These are phyloP conservation scores for Myxocyprinus asiaticus DNA, from an alignment of 2,113 vertebrate genomes.

Conservation along the genomic window DNA sequence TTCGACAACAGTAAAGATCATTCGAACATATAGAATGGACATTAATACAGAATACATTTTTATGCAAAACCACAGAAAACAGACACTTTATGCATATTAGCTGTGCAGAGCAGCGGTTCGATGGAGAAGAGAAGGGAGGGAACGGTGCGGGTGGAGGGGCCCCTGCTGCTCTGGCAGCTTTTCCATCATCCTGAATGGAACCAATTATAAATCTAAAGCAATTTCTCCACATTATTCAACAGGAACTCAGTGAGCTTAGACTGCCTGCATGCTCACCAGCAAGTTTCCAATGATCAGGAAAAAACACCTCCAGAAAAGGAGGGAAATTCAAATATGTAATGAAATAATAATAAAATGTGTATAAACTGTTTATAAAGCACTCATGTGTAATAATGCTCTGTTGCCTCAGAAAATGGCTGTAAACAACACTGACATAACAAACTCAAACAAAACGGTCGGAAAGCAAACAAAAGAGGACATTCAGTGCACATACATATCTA, in stretches of 20 bases:
- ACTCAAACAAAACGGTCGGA: constrained; percentile 24
- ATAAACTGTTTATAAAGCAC: constrained; percentile 42
- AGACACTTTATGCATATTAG: neutral
- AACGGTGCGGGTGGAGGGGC: constrained; percentile 39
- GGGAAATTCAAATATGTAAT: constrained; percentile 16
- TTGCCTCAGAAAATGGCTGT: constrained; percentile 5
- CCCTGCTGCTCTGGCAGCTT: constrained; percentile 67
- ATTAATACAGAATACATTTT: neutral
- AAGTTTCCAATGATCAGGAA: too few relatives aligned
- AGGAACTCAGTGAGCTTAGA: constrained; percentile 61
- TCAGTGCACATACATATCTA: neutral
- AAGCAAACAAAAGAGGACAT: constrained; percentile 28
- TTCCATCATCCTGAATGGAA: constrained; percentile 80
- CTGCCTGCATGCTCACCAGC: neutral
- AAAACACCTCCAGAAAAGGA: too few relatives aligned
- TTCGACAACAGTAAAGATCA: neutral
- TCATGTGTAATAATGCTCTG: too few relatives aligned
- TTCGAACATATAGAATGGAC: neutral
- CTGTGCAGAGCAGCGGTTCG: constrained; percentile 49
- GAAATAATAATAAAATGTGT: constrained; percentile 39
- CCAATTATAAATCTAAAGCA: constrained; percentile 83
- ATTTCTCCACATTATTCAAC: constrained; percentile 79
- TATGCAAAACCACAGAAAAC: constrained; percentile 34
- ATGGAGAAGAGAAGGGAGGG: constrained; percentile 24
- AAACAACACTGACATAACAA: constrained; percentile 30